Evolutionary conservation across 2,113 vertebrate species (phyloP).

Genomic region (Gasterosteus nipponicus): DNA sequence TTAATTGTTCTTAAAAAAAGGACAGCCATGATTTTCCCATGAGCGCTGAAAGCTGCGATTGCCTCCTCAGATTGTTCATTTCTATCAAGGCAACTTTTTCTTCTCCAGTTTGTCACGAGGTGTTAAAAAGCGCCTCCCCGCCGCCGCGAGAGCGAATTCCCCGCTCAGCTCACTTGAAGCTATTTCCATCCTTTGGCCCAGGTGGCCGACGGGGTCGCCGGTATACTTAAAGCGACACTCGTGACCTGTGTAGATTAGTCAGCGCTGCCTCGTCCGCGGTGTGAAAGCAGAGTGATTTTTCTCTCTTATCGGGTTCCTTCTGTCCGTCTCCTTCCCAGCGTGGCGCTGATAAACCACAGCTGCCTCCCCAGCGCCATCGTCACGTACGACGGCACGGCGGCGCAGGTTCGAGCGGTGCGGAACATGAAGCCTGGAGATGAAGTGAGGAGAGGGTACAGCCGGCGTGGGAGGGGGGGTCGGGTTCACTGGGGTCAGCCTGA

Average conservation of each 20-base stretch:
- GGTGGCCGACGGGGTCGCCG: not conserved
- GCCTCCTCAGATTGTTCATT: not conserved
- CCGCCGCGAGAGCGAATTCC: slow-evolving; percentile 3
- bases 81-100: not conserved
- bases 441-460: slow-evolving; percentile 81
- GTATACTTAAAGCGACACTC: slow-evolving; percentile 6
- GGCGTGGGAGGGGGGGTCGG: slow-evolving; percentile 25
- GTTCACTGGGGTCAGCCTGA: not conserved
- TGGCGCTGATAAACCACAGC: slow-evolving; percentile 96
- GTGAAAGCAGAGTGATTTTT: not conserved
- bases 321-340: slow-evolving; percentile 76
- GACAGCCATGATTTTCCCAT: not conserved
- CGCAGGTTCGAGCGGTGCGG: slow-evolving; percentile 91
- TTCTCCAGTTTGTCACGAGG: slow-evolving; percentile 29
- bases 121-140: slow-evolving; percentile 6
- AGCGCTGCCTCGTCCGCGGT: no score
- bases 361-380: slow-evolving; percentile 95
- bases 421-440: slow-evolving; percentile 91
- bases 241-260: not conserved
- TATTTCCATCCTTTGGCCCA: slow-evolving; percentile 33
- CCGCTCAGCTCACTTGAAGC: no score
- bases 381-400: slow-evolving; percentile 89
- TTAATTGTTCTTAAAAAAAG: no score
- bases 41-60: not conserved
- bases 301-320: not conserved